Evolutionary conservation across 92 coral and sea anemone genomes (phyloP).

Genomic region (Muricea muricata): DNA sequence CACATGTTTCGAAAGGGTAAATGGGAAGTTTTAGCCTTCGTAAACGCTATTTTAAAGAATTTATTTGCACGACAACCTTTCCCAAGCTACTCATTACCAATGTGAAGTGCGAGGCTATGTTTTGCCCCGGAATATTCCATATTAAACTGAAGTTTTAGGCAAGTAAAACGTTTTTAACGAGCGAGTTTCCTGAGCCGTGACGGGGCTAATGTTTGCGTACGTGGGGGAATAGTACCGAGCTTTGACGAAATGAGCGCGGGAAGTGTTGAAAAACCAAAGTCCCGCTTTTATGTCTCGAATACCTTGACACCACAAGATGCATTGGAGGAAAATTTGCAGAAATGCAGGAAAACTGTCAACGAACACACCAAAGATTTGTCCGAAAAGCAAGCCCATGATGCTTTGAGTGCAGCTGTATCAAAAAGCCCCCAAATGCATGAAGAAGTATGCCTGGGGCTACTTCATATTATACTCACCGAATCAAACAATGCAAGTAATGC

Average conservation of each 20-base stretch:
- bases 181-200: constrained; percentile 15
- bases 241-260: constrained; percentile 20
- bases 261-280: constrained; percentile 42
- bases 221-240: constrained; percentile 9
- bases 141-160: constrained; percentile 3
- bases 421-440: constrained; percentile 84
- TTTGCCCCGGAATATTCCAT: constrained; percentile 1
- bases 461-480: constrained; percentile 82
- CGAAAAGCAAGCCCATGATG: constrained; percentile 98
- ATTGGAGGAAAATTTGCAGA: constrained; percentile 91
- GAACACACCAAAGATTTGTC: constrained; percentile 76
- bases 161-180: constrained; percentile 5
- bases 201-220: not conserved
- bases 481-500: constrained; percentile 83
- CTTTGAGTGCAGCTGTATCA: constrained; percentile 88
- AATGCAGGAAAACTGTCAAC: constrained; percentile 73
- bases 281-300: constrained; percentile 69
- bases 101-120: constrained; percentile 17
- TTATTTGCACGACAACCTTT: not conserved
- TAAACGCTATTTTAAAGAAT: constrained; percentile 6
- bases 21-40: not conserved
- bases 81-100: constrained; percentile 6
- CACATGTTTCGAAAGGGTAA: constrained; percentile 16
- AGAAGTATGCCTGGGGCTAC: constrained; percentile 88
- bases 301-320: constrained; percentile 75